A percentile compares a stretch with the other conserved stretches of the same genome.
phyloP scores from a whole-genome alignment of 2,797 vertebrate genomes.

The Agapornis canus region DNA sequence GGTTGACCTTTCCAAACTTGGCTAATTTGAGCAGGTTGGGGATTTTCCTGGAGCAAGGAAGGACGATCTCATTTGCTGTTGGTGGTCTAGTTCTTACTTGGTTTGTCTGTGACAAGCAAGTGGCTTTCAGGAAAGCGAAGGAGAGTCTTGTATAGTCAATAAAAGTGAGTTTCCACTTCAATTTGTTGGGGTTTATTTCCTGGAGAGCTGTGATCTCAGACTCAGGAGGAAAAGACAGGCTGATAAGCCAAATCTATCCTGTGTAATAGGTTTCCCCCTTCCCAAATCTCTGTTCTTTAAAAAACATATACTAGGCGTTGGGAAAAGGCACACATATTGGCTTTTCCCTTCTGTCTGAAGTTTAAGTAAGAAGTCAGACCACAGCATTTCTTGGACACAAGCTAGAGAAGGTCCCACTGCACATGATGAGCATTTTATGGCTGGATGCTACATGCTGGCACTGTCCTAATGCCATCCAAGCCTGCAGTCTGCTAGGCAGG shows the following conservation, averaged over 20 bases:
- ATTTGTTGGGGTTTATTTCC: background rate
- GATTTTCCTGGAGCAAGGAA: background rate
- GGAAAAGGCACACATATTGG: background rate
- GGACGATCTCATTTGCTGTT: background rate
- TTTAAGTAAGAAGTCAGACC: background rate
- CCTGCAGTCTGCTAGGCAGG: background rate
- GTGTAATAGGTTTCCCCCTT: background rate
- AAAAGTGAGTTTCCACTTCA: background rate
- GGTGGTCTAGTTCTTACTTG: background rate
- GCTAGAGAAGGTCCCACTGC: background rate
- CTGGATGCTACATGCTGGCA: fast-evolving
- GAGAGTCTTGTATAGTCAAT: background rate
- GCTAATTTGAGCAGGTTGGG: background rate
- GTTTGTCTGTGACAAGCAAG: background rate
- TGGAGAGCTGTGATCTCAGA: background rate
- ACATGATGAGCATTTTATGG: background rate
- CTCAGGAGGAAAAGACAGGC: background rate
- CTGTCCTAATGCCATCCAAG: fast-evolving
- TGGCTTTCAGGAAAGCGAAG: background rate
- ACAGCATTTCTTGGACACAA: background rate
- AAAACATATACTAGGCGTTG: background rate
- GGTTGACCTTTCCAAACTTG: background rate
- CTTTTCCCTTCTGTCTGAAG: background rate
- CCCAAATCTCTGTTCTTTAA: background rate
- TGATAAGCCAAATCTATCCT: background rate